phyloP scores from a whole-genome alignment of 2,113 vertebrate species.

The Corythaeola cristata region DNA sequence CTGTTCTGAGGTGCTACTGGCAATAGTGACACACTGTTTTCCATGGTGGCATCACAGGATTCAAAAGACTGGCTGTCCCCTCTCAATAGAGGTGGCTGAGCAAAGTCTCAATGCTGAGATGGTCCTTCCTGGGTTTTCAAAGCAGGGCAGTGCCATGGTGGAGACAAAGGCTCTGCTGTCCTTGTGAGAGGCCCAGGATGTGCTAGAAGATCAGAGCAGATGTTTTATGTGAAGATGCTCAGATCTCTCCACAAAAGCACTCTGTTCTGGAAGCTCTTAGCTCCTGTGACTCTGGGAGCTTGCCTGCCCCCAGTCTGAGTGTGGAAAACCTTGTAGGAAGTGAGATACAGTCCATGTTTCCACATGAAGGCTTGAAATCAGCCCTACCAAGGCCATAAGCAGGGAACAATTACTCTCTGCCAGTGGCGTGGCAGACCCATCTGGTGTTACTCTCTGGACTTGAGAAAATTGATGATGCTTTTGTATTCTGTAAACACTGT shows the following conservation, averaged over 20 bases:
- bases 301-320: not conserved
- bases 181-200: not conserved
- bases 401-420: not conserved
- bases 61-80: not conserved
- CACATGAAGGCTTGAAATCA: not conserved
- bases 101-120: not conserved
- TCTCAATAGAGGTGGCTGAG: not conserved
- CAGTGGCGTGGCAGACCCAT: not conserved
- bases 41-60: not conserved
- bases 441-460: not conserved
- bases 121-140: not conserved
- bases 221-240: not conserved
- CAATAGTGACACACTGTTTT: not conserved
- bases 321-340: not conserved
- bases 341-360: not conserved
- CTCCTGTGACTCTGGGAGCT: not conserved
- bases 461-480: not conserved
- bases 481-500: not conserved
- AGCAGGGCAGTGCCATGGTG: not conserved
- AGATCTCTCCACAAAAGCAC: not conserved
- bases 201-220: not conserved
- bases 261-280: not conserved
- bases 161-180: not conserved
- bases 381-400: not conserved
- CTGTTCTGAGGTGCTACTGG: not conserved